Evolutionary conservation across 1,140 invertebrate species (phyloP), one percentile per base, ranked within the genome.

Genomic region (Drosophila arizonae): DNA sequence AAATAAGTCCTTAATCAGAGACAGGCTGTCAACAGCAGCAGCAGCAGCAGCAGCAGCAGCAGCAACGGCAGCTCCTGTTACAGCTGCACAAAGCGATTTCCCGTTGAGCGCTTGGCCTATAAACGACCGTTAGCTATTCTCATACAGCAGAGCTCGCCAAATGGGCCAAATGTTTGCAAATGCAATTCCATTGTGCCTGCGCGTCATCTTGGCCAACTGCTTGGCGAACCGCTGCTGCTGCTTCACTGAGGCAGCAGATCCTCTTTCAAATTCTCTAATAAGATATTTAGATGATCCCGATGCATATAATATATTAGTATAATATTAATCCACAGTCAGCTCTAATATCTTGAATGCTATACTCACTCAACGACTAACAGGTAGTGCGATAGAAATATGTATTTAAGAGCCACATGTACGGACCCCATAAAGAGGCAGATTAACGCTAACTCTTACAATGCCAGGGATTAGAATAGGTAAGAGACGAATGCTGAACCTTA

Each of bases 1-100:
- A 66, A 72, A 58, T 58, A 77, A 77, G 69, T 85, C 62, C 73
- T 74, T 84, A 84, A 84, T 84, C 80, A 84, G 80, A 63, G 54
- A 43, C 50, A 68, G 41, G 26, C 71, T 65, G 79, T 61, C 70
- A 81, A 55, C 39, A 70, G 46, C 33, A 43, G 39, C 21, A 39
- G 24, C 60, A 30, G 13, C 15, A 26, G 26, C 21, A 24, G 10
- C 9, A 28, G 1, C 0, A 55, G 55, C 30, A 28, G 26, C 21
- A 24, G 10, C 9, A 28, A 0, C 0, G 21, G 21, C 21, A 24
- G 28, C 30, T 17, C 10, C 41, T 2, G 5, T 8, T 46, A 13
- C 13, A 41, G 33, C 36, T 6, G 45, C 60, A 60, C 54, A 64
- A 46, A 43, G 65, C 48, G 15, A 26, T 21, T 55, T 43, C 17